A percentile compares a stretch with the other conserved stretches of the same genome.
Evolutionary conservation across 2,113 vertebrate genomes (phyloP).

Genomic region (Gymnocephalus cernua): DNA sequence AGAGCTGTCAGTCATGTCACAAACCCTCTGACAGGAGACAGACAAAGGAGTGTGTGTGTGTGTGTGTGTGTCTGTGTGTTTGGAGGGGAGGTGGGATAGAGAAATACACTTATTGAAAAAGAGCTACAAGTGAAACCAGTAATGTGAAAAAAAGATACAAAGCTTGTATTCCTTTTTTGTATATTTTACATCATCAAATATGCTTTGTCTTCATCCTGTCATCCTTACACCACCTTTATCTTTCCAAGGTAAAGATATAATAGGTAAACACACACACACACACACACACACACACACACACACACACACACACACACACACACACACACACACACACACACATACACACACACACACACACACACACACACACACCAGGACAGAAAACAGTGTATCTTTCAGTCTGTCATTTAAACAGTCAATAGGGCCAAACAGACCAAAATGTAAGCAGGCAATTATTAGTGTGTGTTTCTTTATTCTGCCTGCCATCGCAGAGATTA

Average conservation of each 20-base stretch:
- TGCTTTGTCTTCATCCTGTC: neutral
- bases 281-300: too few species aligned
- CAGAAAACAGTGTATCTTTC: constrained; percentile 25
- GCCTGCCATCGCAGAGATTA: constrained; percentile 72
- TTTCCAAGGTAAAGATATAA: neutral
- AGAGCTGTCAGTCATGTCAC: constrained; percentile 87
- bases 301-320: neutral
- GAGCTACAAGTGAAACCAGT: neutral
- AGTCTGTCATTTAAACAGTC: constrained; percentile 34
- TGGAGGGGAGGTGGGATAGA: neutral
- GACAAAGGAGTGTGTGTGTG: constrained; percentile 45
- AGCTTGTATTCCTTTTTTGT: neutral
- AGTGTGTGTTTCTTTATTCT: constrained; percentile 64
- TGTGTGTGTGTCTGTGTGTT: constrained; percentile 19
- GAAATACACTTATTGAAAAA: neutral
- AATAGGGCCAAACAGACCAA: constrained; percentile 45
- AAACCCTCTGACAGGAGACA: constrained; percentile 79
- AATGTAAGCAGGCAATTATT: constrained; percentile 73
- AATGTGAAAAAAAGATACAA: constrained; percentile 4
- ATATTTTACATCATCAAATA: neutral
- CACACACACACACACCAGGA: neutral
- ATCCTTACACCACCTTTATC: neutral
- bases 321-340: neutral
- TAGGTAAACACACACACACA: neutral
- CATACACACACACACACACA: neutral